phyloP scores from a whole-genome alignment of 2,797 vertebrate genomes.

The Rhincodon typus region DNA sequence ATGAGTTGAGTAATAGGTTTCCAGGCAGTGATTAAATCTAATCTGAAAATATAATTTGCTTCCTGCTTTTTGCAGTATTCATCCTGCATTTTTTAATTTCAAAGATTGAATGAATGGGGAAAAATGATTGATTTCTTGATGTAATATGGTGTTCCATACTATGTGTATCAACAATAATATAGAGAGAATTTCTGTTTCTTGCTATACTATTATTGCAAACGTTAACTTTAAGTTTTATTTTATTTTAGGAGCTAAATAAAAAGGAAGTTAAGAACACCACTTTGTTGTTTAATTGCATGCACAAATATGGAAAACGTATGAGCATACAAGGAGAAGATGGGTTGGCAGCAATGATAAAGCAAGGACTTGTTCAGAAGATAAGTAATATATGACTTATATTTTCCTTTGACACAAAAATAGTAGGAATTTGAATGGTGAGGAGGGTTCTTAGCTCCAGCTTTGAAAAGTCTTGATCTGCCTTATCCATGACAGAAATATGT shows the following conservation, averaged over 20 bases:
- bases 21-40: not conserved
- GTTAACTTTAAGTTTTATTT: not conserved
- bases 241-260: slow-evolving; percentile 67
- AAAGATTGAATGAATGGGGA: not conserved
- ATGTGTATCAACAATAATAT: not conserved
- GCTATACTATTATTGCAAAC: not conserved
- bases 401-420: not conserved
- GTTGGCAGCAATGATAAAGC: slow-evolving; percentile 62
- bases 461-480: no score
- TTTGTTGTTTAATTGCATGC: slow-evolving; percentile 61
- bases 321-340: slow-evolving; percentile 63
- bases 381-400: slow-evolving; percentile 54
- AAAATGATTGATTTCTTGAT: not conserved
- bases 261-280: slow-evolving; percentile 59
- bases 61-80: not conserved
- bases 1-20: not conserved
- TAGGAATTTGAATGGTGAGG: no score
- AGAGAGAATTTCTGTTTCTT: not conserved
- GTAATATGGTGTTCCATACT: no score
- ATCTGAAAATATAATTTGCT: not conserved
- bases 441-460: no score
- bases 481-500: no score
- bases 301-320: slow-evolving; percentile 67
- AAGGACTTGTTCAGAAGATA: slow-evolving; percentile 84
- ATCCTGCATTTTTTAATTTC: no score